These are phyloP conservation scores for Chloroclysta siterata DNA, from an alignment of 2,888 invertebrate species.

Conservation along the genomic window DNA sequence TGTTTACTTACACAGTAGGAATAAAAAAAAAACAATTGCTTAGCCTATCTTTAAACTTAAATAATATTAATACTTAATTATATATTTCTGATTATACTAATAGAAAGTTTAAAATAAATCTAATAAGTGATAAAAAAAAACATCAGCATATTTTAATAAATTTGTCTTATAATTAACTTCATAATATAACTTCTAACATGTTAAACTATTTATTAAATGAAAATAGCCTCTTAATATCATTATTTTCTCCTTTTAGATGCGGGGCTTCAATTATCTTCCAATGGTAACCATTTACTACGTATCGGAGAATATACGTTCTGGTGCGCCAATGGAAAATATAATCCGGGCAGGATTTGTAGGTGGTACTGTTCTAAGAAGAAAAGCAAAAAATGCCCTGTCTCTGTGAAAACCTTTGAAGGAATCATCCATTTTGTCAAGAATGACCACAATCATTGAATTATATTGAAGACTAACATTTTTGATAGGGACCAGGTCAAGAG, in stretches of 20 bases:
- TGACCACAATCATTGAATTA: conserved; percentile 13
- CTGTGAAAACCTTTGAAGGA: conserved; percentile 42
- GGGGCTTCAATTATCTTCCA: conserved; percentile 7
- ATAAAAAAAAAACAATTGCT: too few relatives aligned
- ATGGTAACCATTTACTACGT: conserved; percentile 47
- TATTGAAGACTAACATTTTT: not conserved
- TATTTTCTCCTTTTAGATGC: conserved; percentile 2
- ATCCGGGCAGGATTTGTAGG: conserved; percentile 32
- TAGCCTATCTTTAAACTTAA: too few relatives aligned
- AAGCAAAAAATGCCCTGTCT: conserved; percentile 46
- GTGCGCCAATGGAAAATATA: conserved; percentile 47
- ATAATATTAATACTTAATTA: too few relatives aligned
- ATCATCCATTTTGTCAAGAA: conserved; percentile 9
- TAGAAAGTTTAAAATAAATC: too few relatives aligned
- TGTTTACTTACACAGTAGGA: too few relatives aligned
- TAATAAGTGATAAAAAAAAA: too few relatives aligned
- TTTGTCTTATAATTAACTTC: too few relatives aligned
- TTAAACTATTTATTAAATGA: too few relatives aligned
- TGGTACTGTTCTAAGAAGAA: conserved; percentile 60
- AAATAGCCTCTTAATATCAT: too few relatives aligned
- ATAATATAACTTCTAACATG: too few relatives aligned
- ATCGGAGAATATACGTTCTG: conserved; percentile 50
- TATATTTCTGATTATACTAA: too few relatives aligned
- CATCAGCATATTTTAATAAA: too few relatives aligned
- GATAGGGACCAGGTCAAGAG: not conserved